phyloP scores from a whole-genome alignment of 2,888 invertebrate species.

The Cryptosula pallasiana region DNA sequence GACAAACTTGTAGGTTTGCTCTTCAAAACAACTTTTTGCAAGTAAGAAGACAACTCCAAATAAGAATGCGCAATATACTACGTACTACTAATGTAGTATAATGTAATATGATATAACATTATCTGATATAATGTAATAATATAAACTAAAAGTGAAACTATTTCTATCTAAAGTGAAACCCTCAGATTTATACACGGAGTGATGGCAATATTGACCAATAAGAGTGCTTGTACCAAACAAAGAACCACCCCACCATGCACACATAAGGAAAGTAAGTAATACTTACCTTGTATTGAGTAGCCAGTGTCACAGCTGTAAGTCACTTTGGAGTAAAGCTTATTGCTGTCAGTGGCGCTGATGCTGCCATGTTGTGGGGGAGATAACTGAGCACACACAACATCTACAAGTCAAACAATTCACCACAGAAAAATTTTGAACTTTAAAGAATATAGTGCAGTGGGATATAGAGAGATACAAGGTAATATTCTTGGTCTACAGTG shows the following conservation, averaged over 20 bases:
- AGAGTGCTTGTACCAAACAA: too few species aligned
- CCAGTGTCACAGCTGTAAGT: slow-evolving; percentile 29
- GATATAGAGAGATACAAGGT: too few species aligned
- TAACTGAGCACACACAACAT: not conserved
- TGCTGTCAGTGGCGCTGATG: slow-evolving; percentile 28
- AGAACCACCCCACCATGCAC: not conserved
- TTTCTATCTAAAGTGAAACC: not conserved
- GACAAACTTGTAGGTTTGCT: too few species aligned
- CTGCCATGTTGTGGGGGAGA: slow-evolving; percentile 30
- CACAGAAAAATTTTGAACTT: too few species aligned
- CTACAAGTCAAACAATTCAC: not conserved
- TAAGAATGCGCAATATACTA: too few species aligned
- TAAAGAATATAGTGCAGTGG: too few species aligned
- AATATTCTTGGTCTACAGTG: too few species aligned
- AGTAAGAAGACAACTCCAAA: too few species aligned
- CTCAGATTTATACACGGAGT: too few species aligned
- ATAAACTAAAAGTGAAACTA: not conserved
- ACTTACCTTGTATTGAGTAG: slow-evolving; percentile 27
- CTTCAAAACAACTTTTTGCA: too few species aligned
- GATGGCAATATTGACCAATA: too few species aligned
- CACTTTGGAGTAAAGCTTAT: slow-evolving; percentile 29
- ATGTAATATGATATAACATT: not conserved
- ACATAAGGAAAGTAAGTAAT: not conserved
- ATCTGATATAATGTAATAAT: not conserved
- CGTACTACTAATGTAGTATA: too few species aligned